These are phyloP conservation scores for Camelus dromedarius DNA, from an alignment of 2,113 vertebrate genomes.

Conservation along the genomic window DNA sequence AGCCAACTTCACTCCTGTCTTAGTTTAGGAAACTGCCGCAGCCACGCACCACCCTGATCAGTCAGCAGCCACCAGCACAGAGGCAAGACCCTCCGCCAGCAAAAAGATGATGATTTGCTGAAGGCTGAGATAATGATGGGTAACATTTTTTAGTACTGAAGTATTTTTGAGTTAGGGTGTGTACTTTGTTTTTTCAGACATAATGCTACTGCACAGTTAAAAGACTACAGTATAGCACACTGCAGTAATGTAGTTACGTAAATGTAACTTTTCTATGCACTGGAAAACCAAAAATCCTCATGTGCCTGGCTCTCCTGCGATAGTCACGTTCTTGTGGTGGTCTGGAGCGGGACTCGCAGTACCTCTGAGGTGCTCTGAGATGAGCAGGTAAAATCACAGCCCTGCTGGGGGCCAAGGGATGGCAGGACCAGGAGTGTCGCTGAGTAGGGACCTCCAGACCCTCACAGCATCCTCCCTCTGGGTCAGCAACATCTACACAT, in stretches of 20 bases:
- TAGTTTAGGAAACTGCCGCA: background rate
- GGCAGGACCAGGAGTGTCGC: background rate
- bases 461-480: background rate
- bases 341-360: background rate
- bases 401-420: background rate
- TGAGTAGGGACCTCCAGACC: background rate
- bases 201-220: background rate
- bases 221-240: background rate
- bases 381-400: background rate
- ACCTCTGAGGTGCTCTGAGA: background rate
- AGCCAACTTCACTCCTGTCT: background rate
- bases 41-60: background rate
- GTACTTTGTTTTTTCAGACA: background rate
- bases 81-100: background rate
- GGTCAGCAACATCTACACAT: background rate
- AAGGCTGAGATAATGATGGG: background rate
- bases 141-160: background rate
- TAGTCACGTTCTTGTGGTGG: background rate
- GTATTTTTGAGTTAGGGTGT: background rate
- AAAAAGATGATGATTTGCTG: background rate
- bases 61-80: background rate
- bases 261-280: background rate
- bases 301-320: background rate
- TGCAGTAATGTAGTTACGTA: too few relatives aligned
- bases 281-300: background rate